These are phyloP conservation scores for Venustoraphidia nigricollis DNA, from an alignment of 2,888 invertebrate species.

Conservation along the genomic window DNA sequence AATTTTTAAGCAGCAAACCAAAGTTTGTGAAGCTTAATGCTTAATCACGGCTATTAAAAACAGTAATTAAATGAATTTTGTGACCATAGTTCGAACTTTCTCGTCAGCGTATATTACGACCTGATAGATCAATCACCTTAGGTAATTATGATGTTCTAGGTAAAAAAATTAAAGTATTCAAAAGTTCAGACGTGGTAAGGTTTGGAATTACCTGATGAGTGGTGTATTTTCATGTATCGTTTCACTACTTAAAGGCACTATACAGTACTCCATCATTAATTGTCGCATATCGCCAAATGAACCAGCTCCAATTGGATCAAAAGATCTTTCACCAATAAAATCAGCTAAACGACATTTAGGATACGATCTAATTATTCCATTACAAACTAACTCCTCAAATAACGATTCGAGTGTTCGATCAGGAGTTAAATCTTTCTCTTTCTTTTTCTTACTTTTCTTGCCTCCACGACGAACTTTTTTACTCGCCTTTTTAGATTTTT, in stretches of 20 bases:
- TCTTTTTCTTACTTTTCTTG: constrained; percentile 84
- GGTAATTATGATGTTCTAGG: too few relatives aligned
- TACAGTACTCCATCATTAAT: constrained; percentile 73
- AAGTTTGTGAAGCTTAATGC: too few relatives aligned
- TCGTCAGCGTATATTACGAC: too few relatives aligned
- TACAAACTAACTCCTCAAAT: constrained; percentile 80
- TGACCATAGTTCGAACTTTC: too few relatives aligned
- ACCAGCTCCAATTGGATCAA: constrained; percentile 23
- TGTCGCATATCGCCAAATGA: constrained; percentile 70
- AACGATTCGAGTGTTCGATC: constrained; percentile 81
- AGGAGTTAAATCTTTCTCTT: constrained; percentile 86
- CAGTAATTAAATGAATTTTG: too few relatives aligned
- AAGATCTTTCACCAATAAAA: constrained; percentile 70
- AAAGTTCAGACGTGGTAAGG: background rate
- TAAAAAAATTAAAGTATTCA: background rate
- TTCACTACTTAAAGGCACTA: constrained; percentile 68
- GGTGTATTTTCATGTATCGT: constrained; percentile 53
- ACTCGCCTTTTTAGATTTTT: constrained; percentile 59
- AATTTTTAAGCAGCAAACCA: too few relatives aligned
- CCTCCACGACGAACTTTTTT: constrained; percentile 65
- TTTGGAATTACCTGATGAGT: constrained; percentile 33
- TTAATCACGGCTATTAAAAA: too few relatives aligned
- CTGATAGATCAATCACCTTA: too few relatives aligned
- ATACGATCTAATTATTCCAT: constrained; percentile 77
- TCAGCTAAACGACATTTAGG: constrained; percentile 49